These are phyloP conservation scores for Meta bourneti DNA, from an alignment of 2,888 invertebrate genomes.

Conservation along the genomic window DNA sequence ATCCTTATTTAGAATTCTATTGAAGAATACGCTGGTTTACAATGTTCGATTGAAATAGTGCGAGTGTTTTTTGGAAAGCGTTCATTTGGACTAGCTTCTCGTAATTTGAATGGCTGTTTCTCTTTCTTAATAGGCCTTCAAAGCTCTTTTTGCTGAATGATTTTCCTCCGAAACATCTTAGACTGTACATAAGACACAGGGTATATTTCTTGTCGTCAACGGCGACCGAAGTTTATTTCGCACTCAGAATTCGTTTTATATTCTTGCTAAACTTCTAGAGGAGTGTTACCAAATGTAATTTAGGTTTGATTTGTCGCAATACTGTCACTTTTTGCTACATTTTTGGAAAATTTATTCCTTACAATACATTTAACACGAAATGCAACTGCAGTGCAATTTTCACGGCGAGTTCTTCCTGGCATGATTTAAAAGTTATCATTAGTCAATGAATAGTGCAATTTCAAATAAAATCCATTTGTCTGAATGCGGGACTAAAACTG, in stretches of 20 bases:
- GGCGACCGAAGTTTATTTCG: neutral
- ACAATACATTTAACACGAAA: too few relatives aligned
- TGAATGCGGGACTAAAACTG: too few relatives aligned
- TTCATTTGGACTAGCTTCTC: neutral
- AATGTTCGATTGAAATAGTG: neutral
- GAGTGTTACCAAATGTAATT: neutral
- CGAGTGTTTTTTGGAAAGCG: neutral
- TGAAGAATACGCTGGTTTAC: constrained; percentile 20
- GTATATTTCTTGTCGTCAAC: neutral
- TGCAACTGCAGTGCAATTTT: too few relatives aligned
- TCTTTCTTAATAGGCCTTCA: neutral
- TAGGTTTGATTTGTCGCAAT: neutral
- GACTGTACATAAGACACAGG: neutral
- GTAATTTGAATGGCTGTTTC: neutral
- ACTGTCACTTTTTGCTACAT: neutral
- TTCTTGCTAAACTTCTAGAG: neutral
- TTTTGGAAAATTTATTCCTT: neutral
- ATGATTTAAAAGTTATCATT: too few relatives aligned
- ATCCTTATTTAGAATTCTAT: constrained; percentile 31
- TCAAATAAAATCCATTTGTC: too few relatives aligned
- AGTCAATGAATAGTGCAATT: too few relatives aligned
- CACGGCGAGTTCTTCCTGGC: too few relatives aligned
- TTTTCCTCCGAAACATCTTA: neutral
- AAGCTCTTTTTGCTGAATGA: neutral
- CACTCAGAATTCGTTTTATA: neutral